Percentiles rank a stretch among this genome's conserved stretches.
Evolutionary conservation across 30 jellyfish, hydroid and myxozoan species (phyloP).

Genomic region (Sanderia malayensis): DNA sequence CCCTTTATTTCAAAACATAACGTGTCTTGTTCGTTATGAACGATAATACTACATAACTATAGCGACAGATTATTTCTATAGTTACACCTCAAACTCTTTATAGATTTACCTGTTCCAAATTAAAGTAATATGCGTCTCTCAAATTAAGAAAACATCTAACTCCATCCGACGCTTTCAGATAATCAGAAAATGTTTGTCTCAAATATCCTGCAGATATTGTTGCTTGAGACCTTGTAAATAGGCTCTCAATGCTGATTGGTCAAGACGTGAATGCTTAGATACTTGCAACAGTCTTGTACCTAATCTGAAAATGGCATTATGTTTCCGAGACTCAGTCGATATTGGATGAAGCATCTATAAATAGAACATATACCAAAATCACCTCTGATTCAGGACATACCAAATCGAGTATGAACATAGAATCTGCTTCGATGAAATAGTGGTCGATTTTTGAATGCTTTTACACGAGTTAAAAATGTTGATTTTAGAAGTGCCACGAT

Average conservation of each 20-base stretch:
- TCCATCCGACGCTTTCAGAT: too few relatives aligned
- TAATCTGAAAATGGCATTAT: constrained; percentile 66
- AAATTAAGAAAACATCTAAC: too few relatives aligned
- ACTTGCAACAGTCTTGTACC: constrained; percentile 86
- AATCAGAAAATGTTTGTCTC: too few relatives aligned
- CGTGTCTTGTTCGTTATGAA: too few relatives aligned
- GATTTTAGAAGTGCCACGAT: not conserved
- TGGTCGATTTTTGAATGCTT: not conserved
- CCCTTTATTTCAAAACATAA: too few relatives aligned
- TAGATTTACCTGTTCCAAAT: too few relatives aligned
- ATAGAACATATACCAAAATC: not conserved
- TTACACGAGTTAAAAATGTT: not conserved
- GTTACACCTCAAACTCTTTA: too few relatives aligned
- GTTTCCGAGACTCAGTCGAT: constrained; percentile 37
- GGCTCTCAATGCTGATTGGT: constrained; percentile 65
- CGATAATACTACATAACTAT: too few relatives aligned
- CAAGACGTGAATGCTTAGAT: constrained; percentile 82
- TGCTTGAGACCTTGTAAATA: constrained; percentile 74
- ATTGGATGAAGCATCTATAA: constrained; percentile 35
- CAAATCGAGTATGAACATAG: not conserved
- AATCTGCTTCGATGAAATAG: not conserved
- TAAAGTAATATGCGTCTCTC: too few relatives aligned
- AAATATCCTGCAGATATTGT: constrained; percentile 44
- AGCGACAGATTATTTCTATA: too few relatives aligned
- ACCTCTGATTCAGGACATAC: not conserved